These are phyloP conservation scores for Epizoanthus ramosus DNA, from an alignment of 92 coral and sea anemone genomes.

Conservation along the genomic window DNA sequence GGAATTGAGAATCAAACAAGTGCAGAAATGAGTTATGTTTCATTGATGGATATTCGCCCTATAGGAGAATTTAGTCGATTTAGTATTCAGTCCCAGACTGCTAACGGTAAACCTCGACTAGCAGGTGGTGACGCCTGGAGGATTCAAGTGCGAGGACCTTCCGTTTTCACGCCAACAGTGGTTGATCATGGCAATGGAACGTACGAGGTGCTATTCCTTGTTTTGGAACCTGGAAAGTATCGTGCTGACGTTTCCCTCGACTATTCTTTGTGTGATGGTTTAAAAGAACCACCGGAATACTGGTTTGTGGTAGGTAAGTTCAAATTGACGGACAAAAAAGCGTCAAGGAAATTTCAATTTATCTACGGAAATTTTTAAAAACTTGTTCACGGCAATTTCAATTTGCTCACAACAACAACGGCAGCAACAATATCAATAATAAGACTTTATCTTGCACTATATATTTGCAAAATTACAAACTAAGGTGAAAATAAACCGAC, in stretches of 20 bases:
- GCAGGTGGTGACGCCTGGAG: slow-evolving; percentile 92
- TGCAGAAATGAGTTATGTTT: slow-evolving; percentile 67
- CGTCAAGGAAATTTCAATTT: too few relatives aligned
- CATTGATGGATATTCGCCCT: slow-evolving; percentile 69
- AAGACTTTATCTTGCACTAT: too few relatives aligned
- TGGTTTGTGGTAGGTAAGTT: slow-evolving; percentile 82
- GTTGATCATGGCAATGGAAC: slow-evolving; percentile 91
- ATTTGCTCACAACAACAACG: too few relatives aligned
- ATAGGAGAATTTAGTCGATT: slow-evolving; percentile 87
- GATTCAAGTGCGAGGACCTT: slow-evolving; percentile 72
- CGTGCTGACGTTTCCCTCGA: slow-evolving; percentile 63
- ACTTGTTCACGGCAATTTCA: too few relatives aligned
- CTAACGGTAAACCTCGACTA: slow-evolving; percentile 57
- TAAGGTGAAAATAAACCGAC: too few relatives aligned
- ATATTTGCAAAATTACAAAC: too few relatives aligned
- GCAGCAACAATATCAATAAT: too few relatives aligned
- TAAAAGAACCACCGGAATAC: slow-evolving; percentile 80
- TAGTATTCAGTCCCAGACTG: slow-evolving; percentile 79
- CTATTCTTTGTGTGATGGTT: slow-evolving; percentile 82
- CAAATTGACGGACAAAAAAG: too few relatives aligned
- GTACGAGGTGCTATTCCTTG: slow-evolving; percentile 84
- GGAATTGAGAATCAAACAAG: slow-evolving; percentile 64
- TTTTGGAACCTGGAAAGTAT: slow-evolving; percentile 89
- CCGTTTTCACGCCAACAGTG: slow-evolving; percentile 77
- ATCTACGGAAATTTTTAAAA: too few relatives aligned